phyloP scores from a whole-genome alignment of 2,113 vertebrate species.

The Okapia johnstoni region DNA sequence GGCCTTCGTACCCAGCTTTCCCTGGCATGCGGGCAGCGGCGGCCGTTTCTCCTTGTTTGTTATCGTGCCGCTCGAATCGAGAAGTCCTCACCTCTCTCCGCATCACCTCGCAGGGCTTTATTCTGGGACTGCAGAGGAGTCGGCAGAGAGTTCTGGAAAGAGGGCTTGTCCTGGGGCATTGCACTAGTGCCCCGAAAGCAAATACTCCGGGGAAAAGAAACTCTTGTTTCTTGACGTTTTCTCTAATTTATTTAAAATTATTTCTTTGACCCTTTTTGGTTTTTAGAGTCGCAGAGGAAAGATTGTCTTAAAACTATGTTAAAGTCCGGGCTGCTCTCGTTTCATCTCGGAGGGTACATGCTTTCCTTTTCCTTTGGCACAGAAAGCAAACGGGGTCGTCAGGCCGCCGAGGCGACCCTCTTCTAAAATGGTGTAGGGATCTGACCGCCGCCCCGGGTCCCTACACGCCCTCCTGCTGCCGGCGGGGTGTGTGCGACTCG shows the following conservation, averaged over 20 bases:
- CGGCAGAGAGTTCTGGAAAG: not conserved
- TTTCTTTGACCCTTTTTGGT: not conserved
- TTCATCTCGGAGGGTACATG: not conserved
- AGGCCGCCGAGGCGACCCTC: not conserved
- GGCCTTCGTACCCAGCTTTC: not conserved
- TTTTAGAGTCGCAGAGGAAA: not conserved
- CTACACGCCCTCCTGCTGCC: not conserved
- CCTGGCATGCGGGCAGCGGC: not conserved
- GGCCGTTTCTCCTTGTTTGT: not conserved
- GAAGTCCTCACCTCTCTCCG: no score
- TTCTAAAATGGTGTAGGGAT: not conserved
- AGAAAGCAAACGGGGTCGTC: not conserved
- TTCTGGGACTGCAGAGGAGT: fast-evolving
- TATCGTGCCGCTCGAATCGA: fast-evolving
- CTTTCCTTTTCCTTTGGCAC: not conserved
- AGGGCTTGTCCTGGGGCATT: not conserved
- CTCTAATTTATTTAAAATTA: not conserved
- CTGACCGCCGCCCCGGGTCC: not conserved
- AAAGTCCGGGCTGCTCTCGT: not conserved
- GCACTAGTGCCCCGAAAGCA: fast-evolving
- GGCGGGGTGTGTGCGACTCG: not conserved
- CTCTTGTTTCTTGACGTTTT: not conserved
- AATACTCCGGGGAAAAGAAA: not conserved
- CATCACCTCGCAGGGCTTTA: not conserved
- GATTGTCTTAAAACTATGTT: not conserved